Percentiles rank a stretch among this genome's conserved stretches.
Conservation (phyloP, 53 echinoderm and acorn worm genomes). For the Astropecten irregularis region DNA sequence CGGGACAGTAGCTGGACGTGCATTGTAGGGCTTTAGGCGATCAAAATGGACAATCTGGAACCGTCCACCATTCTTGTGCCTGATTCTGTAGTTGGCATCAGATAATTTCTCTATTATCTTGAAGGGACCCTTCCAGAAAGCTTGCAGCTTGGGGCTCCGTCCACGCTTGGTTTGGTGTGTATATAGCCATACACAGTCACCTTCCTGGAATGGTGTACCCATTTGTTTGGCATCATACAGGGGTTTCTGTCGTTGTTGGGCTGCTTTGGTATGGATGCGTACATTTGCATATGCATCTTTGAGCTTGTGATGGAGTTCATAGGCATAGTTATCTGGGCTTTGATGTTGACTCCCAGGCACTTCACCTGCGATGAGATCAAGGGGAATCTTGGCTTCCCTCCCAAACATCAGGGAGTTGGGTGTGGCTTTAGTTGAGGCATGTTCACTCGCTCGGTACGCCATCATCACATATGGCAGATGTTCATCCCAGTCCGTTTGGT, state of each 20-base stretch:
- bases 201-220: background rate
- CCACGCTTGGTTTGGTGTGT: background rate
- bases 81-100: background rate
- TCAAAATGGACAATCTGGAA: background rate
- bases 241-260: background rate
- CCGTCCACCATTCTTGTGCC: background rate
- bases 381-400: background rate
- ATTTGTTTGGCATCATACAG: background rate
- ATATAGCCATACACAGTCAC: background rate
- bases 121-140: background rate
- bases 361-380: background rate
- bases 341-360: background rate
- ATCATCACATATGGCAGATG: constrained; percentile 37
- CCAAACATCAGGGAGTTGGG: background rate
- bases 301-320: background rate
- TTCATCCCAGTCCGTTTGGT: constrained; percentile 54
- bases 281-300: background rate
- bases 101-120: background rate
- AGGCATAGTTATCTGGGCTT: background rate
- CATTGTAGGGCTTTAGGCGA: background rate
- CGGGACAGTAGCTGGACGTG: too few species aligned
- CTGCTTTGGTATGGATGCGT: background rate
- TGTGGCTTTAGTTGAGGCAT: background rate
- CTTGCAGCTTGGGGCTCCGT: background rate
- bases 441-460: constrained; percentile 32